phyloP scores from a whole-genome alignment of 1,140 invertebrate species.

The Heliconius nattereri region DNA sequence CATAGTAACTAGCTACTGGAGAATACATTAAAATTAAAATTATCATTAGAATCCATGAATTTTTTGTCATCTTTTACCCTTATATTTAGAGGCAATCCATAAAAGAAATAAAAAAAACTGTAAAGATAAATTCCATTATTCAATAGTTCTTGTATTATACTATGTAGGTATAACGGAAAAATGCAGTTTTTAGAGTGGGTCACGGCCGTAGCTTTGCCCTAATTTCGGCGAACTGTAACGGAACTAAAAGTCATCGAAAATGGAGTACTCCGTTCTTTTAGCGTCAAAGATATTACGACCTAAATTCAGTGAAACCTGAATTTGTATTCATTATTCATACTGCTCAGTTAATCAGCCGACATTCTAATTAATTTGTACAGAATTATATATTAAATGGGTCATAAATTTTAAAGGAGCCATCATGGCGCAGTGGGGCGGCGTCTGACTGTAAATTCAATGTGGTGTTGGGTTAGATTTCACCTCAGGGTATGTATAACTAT shows the following conservation, averaged over 20 bases:
- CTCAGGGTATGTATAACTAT: no score
- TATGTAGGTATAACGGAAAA: not conserved
- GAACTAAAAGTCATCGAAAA: conserved; percentile 10
- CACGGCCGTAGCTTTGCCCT: not conserved
- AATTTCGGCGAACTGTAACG: conserved; percentile 3
- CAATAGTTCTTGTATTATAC: not conserved
- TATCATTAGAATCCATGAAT: not conserved
- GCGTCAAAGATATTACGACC: not conserved
- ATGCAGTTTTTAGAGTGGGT: not conserved
- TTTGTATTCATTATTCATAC: conserved; percentile 8
- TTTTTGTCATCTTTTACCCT: not conserved
- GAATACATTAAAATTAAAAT: not conserved
- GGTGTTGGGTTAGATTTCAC: no score
- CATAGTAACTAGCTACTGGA: not conserved
- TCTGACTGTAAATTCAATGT: no score
- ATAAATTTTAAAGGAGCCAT: not conserved
- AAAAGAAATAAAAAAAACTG: not conserved
- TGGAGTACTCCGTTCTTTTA: not conserved
- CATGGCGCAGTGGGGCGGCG: no score
- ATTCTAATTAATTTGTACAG: conserved; percentile 7
- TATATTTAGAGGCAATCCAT: not conserved
- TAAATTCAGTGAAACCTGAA: not conserved
- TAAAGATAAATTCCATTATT: not conserved
- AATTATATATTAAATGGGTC: not conserved
- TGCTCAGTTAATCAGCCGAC: conserved; percentile 1